Evolutionary conservation across 2,888 invertebrate species (phyloP).

Genomic region (Acanthosepion pharaonis): DNA sequence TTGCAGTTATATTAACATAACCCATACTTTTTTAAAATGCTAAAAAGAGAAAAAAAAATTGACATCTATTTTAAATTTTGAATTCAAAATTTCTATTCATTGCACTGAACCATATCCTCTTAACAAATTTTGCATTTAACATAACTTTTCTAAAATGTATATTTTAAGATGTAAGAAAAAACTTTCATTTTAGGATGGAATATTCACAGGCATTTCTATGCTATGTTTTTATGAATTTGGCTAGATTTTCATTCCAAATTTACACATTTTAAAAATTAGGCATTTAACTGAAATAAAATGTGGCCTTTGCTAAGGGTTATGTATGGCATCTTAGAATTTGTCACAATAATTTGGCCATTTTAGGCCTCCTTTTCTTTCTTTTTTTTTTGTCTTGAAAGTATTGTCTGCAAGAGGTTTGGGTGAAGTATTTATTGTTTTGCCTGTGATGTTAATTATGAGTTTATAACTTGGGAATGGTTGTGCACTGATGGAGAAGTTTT

Average conservation of each 20-base stretch:
- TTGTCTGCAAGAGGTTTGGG: slow-evolving; percentile 25
- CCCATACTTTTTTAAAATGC: background rate
- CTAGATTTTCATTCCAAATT: background rate
- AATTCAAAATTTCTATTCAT: background rate
- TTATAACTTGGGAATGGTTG: background rate
- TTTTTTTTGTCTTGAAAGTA: background rate
- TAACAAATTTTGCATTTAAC: no score
- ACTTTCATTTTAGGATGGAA: background rate
- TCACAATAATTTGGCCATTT: background rate
- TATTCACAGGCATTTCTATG: slow-evolving; percentile 33
- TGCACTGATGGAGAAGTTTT: slow-evolving; percentile 24
- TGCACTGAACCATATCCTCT: slow-evolving; percentile 17
- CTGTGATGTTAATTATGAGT: slow-evolving; percentile 33
- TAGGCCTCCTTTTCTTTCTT: background rate
- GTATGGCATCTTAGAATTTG: background rate
- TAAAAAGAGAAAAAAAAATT: background rate
- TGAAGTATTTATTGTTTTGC: slow-evolving; percentile 33
- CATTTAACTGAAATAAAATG: no score
- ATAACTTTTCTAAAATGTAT: background rate
- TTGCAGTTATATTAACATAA: slow-evolving; percentile 37
- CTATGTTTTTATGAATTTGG: background rate
- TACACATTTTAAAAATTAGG: background rate
- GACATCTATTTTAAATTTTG: background rate
- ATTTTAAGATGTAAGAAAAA: background rate
- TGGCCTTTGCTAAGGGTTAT: background rate